Evolutionary conservation across 2,113 vertebrate genomes (phyloP).

Genomic region (Epinephelus cyanopodus): DNA sequence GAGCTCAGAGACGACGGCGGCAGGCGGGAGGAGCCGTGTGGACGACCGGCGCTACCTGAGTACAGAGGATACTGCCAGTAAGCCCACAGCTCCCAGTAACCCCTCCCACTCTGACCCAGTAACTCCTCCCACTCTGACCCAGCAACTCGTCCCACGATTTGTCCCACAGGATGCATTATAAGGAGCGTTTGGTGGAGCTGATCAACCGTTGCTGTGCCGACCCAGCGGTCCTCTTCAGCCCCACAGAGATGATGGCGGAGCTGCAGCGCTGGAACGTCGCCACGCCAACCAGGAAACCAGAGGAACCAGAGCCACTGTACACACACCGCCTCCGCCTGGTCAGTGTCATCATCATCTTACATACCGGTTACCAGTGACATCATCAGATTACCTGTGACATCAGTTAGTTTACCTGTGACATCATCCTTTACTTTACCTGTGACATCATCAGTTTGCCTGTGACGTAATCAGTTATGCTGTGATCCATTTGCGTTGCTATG

Average conservation of each 20-base stretch:
- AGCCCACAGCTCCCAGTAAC: conserved; percentile 17
- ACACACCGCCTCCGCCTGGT: conserved; percentile 75
- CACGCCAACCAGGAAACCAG: conserved; percentile 55
- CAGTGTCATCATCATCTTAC: conserved; percentile 34
- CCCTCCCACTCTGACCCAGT: not conserved
- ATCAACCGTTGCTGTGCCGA: conserved; percentile 77
- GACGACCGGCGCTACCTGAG: conserved; percentile 44
- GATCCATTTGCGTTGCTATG: no score
- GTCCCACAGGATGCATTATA: conserved; percentile 78
- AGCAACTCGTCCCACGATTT: not conserved
- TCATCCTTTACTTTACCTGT: no score
- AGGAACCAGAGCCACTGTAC: conserved; percentile 66
- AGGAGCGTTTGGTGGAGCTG: conserved; percentile 83
- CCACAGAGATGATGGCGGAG: conserved; percentile 71
- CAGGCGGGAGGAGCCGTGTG: conserved; percentile 76
- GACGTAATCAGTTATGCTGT: no score
- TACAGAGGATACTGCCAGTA: conserved; percentile 81
- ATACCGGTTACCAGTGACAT: not conserved
- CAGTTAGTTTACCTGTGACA: no score
- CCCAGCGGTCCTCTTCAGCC: conserved; percentile 73
- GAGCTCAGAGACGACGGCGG: conserved; percentile 74
- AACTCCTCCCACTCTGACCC: not conserved
- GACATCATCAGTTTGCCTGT: no score
- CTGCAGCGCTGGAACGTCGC: conserved; percentile 74
- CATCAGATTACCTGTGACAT: no score